Evolutionary conservation across 2,888 invertebrate species (phyloP).

Genomic region (Hypena proboscidalis): DNA sequence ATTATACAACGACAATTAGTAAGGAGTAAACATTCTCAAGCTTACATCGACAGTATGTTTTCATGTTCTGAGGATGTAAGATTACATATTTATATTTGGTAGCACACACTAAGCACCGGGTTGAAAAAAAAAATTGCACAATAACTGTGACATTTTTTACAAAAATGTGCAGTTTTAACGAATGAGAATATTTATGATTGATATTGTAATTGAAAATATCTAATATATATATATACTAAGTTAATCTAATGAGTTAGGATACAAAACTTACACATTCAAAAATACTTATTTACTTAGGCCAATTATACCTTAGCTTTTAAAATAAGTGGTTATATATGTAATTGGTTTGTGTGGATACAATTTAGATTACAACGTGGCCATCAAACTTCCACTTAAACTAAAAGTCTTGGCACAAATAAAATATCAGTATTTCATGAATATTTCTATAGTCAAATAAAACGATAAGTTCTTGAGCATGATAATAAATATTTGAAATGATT

Average conservation of each 20-base stretch:
- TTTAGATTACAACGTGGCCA: conserved; percentile 57
- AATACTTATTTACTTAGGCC: conserved; percentile 80
- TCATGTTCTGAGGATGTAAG: conserved; percentile 77
- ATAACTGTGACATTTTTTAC: conserved; percentile 46
- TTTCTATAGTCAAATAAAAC: conserved; percentile 51
- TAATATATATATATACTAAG: conserved; percentile 49
- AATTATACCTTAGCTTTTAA: conserved; percentile 64
- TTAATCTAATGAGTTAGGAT: conserved; percentile 65
- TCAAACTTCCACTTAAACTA: conserved; percentile 67
- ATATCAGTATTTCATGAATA: conserved; percentile 61
- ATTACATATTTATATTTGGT: conserved; percentile 35
- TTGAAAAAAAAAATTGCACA: conserved; percentile 69
- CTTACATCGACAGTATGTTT: conserved; percentile 62
- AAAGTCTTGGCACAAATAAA: conserved; percentile 82
- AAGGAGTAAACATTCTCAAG: conserved; percentile 48
- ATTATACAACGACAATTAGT: no score
- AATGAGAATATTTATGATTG: conserved; percentile 54
- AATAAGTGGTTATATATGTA: conserved; percentile 59
- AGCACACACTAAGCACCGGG: conserved; percentile 68
- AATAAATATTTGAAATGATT: conserved; percentile 43
- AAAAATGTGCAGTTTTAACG: conserved; percentile 55
- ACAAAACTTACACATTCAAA: conserved; percentile 75
- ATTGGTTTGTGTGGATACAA: conserved; percentile 51
- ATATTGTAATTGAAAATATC: conserved; percentile 48
- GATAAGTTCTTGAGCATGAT: conserved; percentile 60